Evolutionary conservation across 2,797 vertebrate species (phyloP).

Genomic region (Danio albolineatus): DNA sequence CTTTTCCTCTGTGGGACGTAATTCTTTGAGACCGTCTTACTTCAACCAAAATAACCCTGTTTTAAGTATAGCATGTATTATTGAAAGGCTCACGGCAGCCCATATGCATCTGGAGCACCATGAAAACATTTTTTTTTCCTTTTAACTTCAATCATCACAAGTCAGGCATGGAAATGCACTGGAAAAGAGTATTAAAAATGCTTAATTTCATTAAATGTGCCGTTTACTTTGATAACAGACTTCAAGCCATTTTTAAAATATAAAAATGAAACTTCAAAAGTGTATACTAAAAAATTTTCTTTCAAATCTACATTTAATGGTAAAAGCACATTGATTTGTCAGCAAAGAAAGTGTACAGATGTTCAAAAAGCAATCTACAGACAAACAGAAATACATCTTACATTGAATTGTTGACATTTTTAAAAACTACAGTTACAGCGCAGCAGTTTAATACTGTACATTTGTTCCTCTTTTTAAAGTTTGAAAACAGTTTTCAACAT

Average conservation of each 20-base stretch:
- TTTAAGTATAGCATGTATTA: conserved; percentile 55
- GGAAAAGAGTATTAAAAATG: neutral
- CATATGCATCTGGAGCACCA: conserved; percentile 53
- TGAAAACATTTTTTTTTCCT: conserved; percentile 35
- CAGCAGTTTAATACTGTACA: conserved; percentile 1
- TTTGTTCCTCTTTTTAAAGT: neutral
- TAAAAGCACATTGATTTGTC: conserved; percentile 38
- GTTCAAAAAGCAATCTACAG: conserved; percentile 39
- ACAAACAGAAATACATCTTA: conserved; percentile 39
- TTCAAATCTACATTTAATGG: conserved; percentile 42
- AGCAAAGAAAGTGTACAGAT: conserved; percentile 30
- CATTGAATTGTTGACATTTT: conserved; percentile 17
- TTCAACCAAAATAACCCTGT: conserved; percentile 57
- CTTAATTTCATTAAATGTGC: conserved; percentile 21
- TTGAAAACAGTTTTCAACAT: conserved; percentile 35
- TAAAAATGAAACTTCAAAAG: conserved; percentile 1
- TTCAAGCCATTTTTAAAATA: neutral
- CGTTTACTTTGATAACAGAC: too few species aligned
- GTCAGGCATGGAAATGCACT: conserved; percentile 30
- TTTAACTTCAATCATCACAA: conserved; percentile 35
- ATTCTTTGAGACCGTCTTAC: conserved; percentile 52
- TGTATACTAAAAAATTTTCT: conserved; percentile 44
- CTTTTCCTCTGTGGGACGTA: conserved; percentile 24
- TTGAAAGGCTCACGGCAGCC: conserved; percentile 53
- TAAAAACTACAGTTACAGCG: conserved; percentile 5